Conservation (phyloP, 2,797 vertebrate genomes). For the Lutjanus campechanus region DNA sequence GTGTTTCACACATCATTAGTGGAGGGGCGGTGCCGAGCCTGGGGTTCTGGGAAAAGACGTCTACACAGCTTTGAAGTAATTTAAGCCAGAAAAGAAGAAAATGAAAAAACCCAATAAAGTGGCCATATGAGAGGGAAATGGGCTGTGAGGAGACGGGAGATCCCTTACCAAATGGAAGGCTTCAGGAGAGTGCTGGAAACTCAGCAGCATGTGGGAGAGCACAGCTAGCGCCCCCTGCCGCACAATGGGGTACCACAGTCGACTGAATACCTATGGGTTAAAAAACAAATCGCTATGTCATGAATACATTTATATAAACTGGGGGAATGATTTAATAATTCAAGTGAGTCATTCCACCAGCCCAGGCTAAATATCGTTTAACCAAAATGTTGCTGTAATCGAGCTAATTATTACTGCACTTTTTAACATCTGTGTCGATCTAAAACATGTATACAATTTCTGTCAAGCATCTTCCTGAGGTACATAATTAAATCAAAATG, state of each 20-base stretch:
- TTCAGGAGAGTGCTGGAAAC: constrained; percentile 99
- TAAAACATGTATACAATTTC: constrained; percentile 1
- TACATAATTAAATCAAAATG: constrained; percentile 18
- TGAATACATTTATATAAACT: constrained; percentile 4
- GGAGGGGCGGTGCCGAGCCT: constrained; percentile 30
- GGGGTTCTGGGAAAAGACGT: constrained; percentile 59
- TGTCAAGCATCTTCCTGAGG: not conserved
- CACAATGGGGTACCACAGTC: constrained; percentile 98
- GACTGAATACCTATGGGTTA: constrained; percentile 92
- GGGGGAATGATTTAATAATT: not conserved
- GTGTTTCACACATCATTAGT: constrained; percentile 70
- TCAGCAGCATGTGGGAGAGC: constrained; percentile 98
- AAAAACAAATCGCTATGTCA: constrained; percentile 10
- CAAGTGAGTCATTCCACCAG: not conserved
- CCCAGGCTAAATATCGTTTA: not conserved
- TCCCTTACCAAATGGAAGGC: constrained; percentile 97
- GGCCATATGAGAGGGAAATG: constrained; percentile 67
- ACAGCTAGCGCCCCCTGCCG: constrained; percentile 96
- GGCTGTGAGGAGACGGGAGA: constrained; percentile 55
- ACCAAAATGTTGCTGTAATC: not conserved
- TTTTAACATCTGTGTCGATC: not conserved
- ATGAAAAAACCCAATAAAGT: constrained; percentile 63
- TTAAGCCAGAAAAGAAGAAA: constrained; percentile 65
- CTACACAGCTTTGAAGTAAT: constrained; percentile 63
- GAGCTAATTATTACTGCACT: not conserved